Conservation (phyloP, 2,888 invertebrate genomes). For the Trachelus iudaicus region DNA sequence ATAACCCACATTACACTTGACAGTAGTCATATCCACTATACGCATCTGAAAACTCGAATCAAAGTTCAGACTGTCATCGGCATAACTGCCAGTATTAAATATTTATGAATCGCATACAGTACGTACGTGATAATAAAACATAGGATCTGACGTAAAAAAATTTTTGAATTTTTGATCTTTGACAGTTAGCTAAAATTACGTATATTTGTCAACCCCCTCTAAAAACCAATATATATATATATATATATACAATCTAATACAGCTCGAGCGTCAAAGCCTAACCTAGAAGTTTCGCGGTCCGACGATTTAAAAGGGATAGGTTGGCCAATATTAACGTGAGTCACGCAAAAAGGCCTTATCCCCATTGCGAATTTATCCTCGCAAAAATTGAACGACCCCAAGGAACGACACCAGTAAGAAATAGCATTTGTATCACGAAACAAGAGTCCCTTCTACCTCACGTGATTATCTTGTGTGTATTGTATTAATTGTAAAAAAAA, state of each 20-base stretch:
- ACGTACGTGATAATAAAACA: neutral
- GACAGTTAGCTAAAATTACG: neutral
- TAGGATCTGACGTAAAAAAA: neutral
- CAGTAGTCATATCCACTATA: neutral
- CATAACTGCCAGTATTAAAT: neutral
- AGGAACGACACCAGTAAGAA: neutral
- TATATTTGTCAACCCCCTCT: neutral
- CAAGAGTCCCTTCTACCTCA: neutral
- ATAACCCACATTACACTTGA: neutral
- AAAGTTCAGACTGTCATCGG: neutral
- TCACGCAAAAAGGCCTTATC: neutral
- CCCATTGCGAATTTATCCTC: neutral
- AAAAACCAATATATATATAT: neutral
- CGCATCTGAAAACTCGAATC: fast-evolving
- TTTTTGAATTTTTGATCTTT: neutral
- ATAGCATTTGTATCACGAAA: neutral
- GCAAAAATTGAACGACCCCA: neutral
- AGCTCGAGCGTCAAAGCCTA: neutral
- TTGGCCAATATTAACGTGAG: neutral
- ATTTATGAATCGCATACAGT: neutral
- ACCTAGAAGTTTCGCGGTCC: neutral
- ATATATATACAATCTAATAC: neutral
- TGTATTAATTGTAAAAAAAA: no score
- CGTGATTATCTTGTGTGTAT: neutral
- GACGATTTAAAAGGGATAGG: neutral